Evolutionary conservation across 2,113 vertebrate genomes (phyloP).

Genomic region (Callorhinus ursinus): DNA sequence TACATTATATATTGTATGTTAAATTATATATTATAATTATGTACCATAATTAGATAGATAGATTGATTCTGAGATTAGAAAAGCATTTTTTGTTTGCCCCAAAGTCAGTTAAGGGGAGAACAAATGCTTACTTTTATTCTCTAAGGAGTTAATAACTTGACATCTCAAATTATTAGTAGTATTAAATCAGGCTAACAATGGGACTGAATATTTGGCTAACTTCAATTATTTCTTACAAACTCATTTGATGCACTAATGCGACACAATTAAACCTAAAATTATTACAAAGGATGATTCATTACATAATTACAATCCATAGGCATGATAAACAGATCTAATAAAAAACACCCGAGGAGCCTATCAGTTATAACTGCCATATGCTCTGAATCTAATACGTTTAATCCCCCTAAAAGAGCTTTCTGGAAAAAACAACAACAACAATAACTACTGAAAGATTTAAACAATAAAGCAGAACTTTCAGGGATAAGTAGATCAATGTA

Average conservation of each 20-base stretch:
- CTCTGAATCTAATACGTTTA: neutral
- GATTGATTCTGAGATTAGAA: slow-evolving; percentile 4
- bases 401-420: neutral
- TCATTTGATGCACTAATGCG: slow-evolving; percentile 40
- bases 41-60: neutral
- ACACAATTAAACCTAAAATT: slow-evolving; percentile 53
- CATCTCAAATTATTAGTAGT: slow-evolving; percentile 56
- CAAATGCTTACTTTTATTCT: slow-evolving; percentile 51
- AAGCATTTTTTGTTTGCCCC: slow-evolving; percentile 44
- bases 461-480: neutral
- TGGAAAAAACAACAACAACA: neutral
- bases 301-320: slow-evolving; percentile 38
- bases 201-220: slow-evolving; percentile 1
- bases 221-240: slow-evolving; percentile 58
- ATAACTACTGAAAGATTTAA: slow-evolving; percentile 34
- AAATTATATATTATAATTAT: slow-evolving; percentile 15
- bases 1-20: neutral
- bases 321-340: slow-evolving; percentile 59
- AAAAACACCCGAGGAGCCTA: slow-evolving; percentile 19
- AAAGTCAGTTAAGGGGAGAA: slow-evolving; percentile 35
- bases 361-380: neutral
- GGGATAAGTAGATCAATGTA: neutral
- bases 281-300: slow-evolving; percentile 53
- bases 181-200: slow-evolving; percentile 55
- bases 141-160: slow-evolving; percentile 47